A percentile compares a stretch with the other conserved stretches of the same genome.
Evolutionary conservation across 2,888 invertebrate genomes (phyloP).

Genomic region (Biston stratarius): DNA sequence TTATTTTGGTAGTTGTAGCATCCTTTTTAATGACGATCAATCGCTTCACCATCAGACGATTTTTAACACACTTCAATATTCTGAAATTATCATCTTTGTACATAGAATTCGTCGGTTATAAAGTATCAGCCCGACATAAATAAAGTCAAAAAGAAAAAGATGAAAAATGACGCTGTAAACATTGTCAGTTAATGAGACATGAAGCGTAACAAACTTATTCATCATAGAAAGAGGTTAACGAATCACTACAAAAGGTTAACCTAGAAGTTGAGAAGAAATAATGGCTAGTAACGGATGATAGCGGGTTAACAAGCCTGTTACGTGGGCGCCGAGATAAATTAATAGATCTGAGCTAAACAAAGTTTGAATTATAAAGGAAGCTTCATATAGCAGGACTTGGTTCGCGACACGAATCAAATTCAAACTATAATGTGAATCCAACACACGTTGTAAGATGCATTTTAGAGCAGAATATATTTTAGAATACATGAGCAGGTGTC

Average conservation of each 20-base stretch:
- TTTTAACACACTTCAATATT: no score
- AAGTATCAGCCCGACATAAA: neutral
- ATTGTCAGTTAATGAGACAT: neutral
- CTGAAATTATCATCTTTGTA: no score
- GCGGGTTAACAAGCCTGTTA: slow-evolving; percentile 8
- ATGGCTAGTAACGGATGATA: slow-evolving; percentile 27
- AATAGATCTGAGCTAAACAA: slow-evolving; percentile 22
- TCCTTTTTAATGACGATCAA: no score
- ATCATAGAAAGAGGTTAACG: slow-evolving; percentile 26
- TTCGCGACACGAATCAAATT: slow-evolving; percentile 1
- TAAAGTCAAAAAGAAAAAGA: neutral
- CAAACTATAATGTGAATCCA: neutral
- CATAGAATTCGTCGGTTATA: neutral
- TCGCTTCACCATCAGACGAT: no score
- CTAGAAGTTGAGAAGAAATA: slow-evolving; percentile 27
- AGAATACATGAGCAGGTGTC: slow-evolving; percentile 6
- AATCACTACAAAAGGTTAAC: slow-evolving; percentile 33
- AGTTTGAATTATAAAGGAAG: slow-evolving; percentile 11
- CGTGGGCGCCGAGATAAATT: slow-evolving; percentile 30
- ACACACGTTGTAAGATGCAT: no score
- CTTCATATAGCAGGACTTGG: slow-evolving; percentile 13
- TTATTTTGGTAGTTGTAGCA: neutral
- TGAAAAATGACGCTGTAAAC: slow-evolving; percentile 4
- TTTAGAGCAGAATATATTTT: no score
- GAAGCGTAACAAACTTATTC: slow-evolving; percentile 23